Evolutionary conservation across 2,888 invertebrate species (phyloP), one percentile per base, ranked within the genome.

Genomic region (Cistogaster globosa): DNA sequence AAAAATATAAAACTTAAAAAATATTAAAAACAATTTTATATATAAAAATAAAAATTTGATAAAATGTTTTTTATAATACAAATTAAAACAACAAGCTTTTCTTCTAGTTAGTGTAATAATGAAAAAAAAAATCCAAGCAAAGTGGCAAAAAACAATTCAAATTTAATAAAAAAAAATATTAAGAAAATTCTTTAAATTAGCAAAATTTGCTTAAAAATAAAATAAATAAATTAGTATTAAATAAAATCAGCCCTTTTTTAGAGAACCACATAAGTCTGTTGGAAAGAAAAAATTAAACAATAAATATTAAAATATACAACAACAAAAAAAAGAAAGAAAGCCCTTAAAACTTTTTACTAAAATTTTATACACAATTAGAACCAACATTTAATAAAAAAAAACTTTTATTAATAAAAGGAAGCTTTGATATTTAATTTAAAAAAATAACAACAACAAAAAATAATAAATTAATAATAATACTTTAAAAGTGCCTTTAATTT

Each of bases 401-500:
- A 65, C 48, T 45, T 14, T 68, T 51, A 65, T 55, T 6, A 74
- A 60, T 53, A 51, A 20, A 58, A 55, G 22, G 38, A 74, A 63
- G 69, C 75, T 82, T 72, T 71, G 26, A 63, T 14, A 53, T 67
- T 72, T 82, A 62, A 26, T 51, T 82, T 72, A 18, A 20, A 22
- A 67, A 18, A 48, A 58, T 9, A 9, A 53, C 68, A 45, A 63
- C n/a, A 36, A 51, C 32, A 55, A 57, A 45, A 48, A 11, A 48
- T 20, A 53, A 18, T 0, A 32, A 67, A 53, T 51, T 45, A 76
- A 71, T 45, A 78, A 53, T n/a, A 53, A 82, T 75, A 77, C 74
- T 82, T 78, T 82, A 62, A 75, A 85, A 85, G 85, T 85, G 85
- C 85, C 85, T 85, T 85, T 84, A 68, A 84, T 84, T 84, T 80